Conservation (phyloP, 2,888 invertebrate genomes). For the Dromius quadrimaculatus region DNA sequence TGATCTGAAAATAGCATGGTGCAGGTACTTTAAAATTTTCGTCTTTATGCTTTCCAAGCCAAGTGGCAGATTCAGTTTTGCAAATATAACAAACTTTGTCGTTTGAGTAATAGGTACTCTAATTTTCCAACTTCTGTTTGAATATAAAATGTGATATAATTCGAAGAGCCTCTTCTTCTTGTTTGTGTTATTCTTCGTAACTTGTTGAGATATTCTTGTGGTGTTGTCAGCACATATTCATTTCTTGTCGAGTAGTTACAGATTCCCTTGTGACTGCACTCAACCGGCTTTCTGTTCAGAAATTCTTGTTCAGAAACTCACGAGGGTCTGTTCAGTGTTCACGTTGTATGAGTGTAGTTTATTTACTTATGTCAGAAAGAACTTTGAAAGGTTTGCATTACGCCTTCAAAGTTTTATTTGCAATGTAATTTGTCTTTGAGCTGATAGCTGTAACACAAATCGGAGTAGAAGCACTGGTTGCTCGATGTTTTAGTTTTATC, state of each 20-base stretch:
- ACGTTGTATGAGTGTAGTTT: conserved; percentile 21
- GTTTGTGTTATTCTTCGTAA: background rate
- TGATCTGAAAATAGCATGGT: too few relatives aligned
- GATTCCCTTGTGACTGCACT: conserved; percentile 12
- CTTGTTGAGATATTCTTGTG: conserved; percentile 26
- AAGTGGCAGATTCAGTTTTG: too few relatives aligned
- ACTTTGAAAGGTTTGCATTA: conserved; percentile 35
- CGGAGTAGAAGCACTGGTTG: background rate
- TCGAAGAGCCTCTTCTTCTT: background rate
- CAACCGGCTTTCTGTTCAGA: background rate
- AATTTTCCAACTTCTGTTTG: background rate
- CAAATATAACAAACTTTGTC: too few relatives aligned
- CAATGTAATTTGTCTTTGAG: conserved; percentile 33
- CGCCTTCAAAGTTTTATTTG: conserved; percentile 36
- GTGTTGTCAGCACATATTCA: conserved; percentile 33
- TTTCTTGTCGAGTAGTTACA: conserved; percentile 33
- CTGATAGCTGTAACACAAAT: conserved; percentile 28
- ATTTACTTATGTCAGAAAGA: conserved; percentile 38
- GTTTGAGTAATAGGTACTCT: background rate
- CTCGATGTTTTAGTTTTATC: conserved; percentile 3
- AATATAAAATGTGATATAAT: background rate
- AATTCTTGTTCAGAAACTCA: conserved; percentile 5
- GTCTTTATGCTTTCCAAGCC: too few relatives aligned
- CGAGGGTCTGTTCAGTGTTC: conserved; percentile 11
- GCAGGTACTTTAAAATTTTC: too few relatives aligned